These are phyloP conservation scores for Chloroceryle amazona DNA, from an alignment of 2,797 vertebrate species.

Conservation along the genomic window DNA sequence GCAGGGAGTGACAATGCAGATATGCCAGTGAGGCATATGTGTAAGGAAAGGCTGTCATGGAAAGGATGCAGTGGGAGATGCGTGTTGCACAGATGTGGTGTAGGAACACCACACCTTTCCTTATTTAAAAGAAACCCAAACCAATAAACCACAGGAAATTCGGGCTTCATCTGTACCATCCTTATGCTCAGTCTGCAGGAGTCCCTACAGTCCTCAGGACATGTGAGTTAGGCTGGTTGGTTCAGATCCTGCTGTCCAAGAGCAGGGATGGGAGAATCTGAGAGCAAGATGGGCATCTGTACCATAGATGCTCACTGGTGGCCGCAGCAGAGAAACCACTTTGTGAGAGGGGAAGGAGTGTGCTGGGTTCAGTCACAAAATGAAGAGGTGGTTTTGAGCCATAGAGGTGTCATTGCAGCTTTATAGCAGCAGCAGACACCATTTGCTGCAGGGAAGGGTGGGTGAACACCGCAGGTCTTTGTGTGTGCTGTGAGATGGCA, in stretches of 20 bases:
- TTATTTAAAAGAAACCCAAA: background rate
- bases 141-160: background rate
- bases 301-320: accelerated
- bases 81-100: background rate
- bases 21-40: background rate
- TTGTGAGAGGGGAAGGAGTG: accelerated
- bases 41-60: background rate
- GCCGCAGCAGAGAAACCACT: accelerated
- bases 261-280: background rate
- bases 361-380: background rate
- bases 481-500: background rate
- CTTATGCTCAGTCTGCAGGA: background rate
- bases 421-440: no score
- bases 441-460: background rate
- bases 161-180: background rate
- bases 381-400: background rate
- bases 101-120: background rate
- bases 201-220: background rate
- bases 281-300: background rate
- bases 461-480: background rate
- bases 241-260: background rate
- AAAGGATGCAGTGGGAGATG: background rate
- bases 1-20: background rate
- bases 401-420: no score
- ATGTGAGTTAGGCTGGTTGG: accelerated